Evolutionary conservation across 2,888 invertebrate species (phyloP).

Genomic region (Meghimatium bilineatum): DNA sequence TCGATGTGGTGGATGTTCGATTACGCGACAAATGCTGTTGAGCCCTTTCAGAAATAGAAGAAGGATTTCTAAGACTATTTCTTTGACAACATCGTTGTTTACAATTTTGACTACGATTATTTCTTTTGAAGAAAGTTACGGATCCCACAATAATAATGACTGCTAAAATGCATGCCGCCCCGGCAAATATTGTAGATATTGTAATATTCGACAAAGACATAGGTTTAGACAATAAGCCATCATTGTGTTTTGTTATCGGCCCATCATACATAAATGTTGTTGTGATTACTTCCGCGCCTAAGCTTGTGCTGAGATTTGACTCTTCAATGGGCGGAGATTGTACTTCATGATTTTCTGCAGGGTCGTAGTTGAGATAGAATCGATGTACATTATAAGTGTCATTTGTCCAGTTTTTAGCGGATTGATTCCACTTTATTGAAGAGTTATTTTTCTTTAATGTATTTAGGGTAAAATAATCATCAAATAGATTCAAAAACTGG

Average conservation of each 20-base stretch:
- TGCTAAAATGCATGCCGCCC: neutral
- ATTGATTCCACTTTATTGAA: neutral
- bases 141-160: neutral
- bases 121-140: neutral
- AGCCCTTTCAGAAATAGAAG: neutral
- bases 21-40: neutral
- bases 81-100: neutral
- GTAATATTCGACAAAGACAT: neutral
- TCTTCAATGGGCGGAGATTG: neutral
- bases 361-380: neutral
- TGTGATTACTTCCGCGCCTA: neutral
- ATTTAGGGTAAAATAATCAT: neutral
- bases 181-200: neutral
- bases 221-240: neutral
- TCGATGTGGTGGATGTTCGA: neutral
- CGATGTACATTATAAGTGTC: neutral
- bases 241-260: neutral
- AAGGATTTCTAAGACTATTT: no score
- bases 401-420: neutral
- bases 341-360: neutral
- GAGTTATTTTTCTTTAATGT: neutral
- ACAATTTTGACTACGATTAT: neutral
- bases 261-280: neutral
- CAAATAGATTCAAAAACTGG: neutral
- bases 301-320: neutral